Evolutionary conservation across 1,140 invertebrate genomes (phyloP), one percentile per base, ranked within the genome.

Genomic region (Bilobella aurantiaca): DNA sequence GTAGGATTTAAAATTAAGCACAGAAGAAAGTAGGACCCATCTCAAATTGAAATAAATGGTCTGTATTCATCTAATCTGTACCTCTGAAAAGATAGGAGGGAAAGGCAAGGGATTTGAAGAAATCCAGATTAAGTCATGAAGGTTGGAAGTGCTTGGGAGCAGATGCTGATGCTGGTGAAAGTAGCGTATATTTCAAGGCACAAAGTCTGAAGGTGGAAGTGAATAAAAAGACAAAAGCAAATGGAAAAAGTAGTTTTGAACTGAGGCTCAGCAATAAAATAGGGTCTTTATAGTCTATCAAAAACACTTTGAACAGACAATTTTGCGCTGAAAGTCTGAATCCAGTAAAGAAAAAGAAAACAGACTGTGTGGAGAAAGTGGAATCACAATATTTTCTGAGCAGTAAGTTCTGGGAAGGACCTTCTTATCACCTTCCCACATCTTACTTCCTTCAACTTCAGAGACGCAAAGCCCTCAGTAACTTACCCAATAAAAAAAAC

Each of bases 241-340:
- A 53, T 53, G 49, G 49, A 53, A 23, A 53, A 53, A 53, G 49
- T 53, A 53, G 5, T 53, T 23, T 23, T 53, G 23, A 53, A 23
- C 49, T 53, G 12, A 23, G 49, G 49, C 23, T 5, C 16, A 32
- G 64, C 59, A 61, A 62, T 66, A 66, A 66, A 66, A 66, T 61
- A 27, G 49, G 46, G 58, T 34, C 64, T 66, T 66, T 66, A 61
- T 66, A 66, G 64, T 60, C 64, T 58, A 66, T 66, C 64, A 66
- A 66, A 66, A 66, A 66, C 64, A 66, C 64, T 66, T 66, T 66
- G 58, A 66, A 34, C 53, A n/a, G 58, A 66, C 58, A 61, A 60
- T 66, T 66, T 37, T 31, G 46, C 37, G 31, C 63, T 58, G 28
- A 59, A 57, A 53, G 32, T 64, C 56, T 42, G 16, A 32, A 63